Evolutionary conservation across 2,113 vertebrate species (phyloP).

Genomic region (Peromyscus polionotus): DNA sequence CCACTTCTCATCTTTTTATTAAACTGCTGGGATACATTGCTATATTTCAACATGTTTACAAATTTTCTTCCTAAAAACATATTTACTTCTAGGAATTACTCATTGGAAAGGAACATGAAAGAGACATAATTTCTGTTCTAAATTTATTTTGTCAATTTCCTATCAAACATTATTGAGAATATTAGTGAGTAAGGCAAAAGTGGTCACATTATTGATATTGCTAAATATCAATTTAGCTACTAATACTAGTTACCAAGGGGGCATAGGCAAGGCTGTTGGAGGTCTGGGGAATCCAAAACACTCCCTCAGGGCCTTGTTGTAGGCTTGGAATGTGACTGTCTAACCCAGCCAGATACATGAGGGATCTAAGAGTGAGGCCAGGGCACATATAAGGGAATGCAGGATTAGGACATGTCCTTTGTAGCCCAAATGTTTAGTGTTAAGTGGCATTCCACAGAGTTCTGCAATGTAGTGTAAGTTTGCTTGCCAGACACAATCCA

Average conservation of each 20-base stretch:
- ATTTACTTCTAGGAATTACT: neutral
- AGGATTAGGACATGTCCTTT: neutral
- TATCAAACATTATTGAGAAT: neutral
- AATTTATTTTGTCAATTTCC: constrained; percentile 13
- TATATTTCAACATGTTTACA: neutral
- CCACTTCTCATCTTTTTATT: constrained; percentile 20
- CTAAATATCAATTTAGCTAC: neutral
- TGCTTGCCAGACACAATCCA: neutral
- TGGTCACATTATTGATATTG: neutral
- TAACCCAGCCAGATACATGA: neutral
- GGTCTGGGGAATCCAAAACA: neutral
- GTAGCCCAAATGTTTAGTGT: neutral
- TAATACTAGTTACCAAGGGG: neutral
- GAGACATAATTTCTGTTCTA: neutral
- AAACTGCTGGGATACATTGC: neutral
- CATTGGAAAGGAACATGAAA: constrained; percentile 40
- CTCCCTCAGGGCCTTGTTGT: too few relatives aligned
- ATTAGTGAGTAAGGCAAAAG: neutral
- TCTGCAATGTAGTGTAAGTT: neutral
- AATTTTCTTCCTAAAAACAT: neutral
- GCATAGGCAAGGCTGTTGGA: neutral
- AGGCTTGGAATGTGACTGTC: accelerated
- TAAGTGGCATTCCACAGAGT: neutral
- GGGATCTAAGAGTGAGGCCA: accelerated
- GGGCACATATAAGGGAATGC: neutral